Evolutionary conservation across 2,888 invertebrate species (phyloP), one percentile per base, ranked within the genome.

Genomic region (Oeneis ivallda): DNA sequence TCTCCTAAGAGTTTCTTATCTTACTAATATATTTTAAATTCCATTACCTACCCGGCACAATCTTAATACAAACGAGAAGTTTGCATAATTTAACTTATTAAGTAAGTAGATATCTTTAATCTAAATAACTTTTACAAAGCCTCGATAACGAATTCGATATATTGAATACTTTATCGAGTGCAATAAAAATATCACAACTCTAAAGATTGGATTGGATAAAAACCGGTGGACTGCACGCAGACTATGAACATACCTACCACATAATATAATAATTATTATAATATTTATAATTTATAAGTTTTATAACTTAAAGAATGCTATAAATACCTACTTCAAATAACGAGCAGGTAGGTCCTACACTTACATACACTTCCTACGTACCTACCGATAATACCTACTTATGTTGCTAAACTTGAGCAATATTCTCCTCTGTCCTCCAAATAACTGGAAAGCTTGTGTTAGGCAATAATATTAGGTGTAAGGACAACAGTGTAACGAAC

Each of bases 141-240:
- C 60, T 49, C 50, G 60, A 61, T 56, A 62, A 58, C 62, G 60
- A 41, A 56, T 58, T 60, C 59, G 62, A 61, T 69, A 66, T 70
- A 69, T 72, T 70, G 71, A 68, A 71, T 62, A 71, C 67, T 72
- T 72, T 71, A 72, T 56, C 70, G 68, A 59, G 69, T 53, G 64
- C 45, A 60, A 61, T 72, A 72, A 71, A 72, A 69, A 62, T 71
- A 69, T 70, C 65, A 67, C 63, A 70, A 66, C 58, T 68, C 67
- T 65, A 41, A 62, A 67, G 68, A 67, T 68, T 65, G 64, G 63
- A 65, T 69, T 71, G 65, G 66, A 61, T 70, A 64, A 62, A 65
- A 67, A 60, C 70, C 60, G 70, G 69, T 62, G 26, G 52, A 41
- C 39, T 41, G 50, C 52, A 60, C 17, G 41, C 41, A 50, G 50